Evolutionary conservation across 2,888 invertebrate genomes (phyloP), one percentile per base, ranked within the genome.

Genomic region (Pegoplata infirma): DNA sequence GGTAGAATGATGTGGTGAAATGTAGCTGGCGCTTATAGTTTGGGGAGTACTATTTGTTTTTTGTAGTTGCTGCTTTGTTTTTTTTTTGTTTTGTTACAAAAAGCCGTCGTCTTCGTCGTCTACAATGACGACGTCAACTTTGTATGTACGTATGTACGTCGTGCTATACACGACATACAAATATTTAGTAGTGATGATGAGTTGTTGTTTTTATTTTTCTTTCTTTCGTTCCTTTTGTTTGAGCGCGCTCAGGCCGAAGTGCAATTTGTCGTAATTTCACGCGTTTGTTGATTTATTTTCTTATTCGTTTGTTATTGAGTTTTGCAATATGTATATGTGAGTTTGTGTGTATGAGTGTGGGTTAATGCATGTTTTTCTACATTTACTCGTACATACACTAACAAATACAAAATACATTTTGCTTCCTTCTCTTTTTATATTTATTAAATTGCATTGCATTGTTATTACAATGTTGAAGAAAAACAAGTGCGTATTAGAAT

Each of bases 241-340:
- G 61, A 72, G 76, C 76, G 80, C 72, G 76, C 64, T 80, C 64
- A 72, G 73, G 75, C 72, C 80, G 78, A 81, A 81, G 80, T 81
- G 80, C 80, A 78, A 81, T 81, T 81, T 78, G 80, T 75, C 80
- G 80, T 74, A 80, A 76, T 79, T 79, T 79, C 75, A 79, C 75
- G 79, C 71, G 74, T 75, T 79, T 75, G 71, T 75, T 79, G 79
- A 79, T 75, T 79, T 79, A 75, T 79, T 75, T 79, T 75, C 66
- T 67, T 66, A 61, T 79, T 63, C 67, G 71, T 75, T 73, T 61
- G 78, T 64, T 74, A 74, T 74, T 74, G 53, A 66, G 68, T 74
- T 74, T 58, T 58, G 14, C 47, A 46, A 66, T 59, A 76, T 59
- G 36, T 16, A 49, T n/a, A 23, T n/a, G 23, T 49, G 19, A 3